Base-by-base conservation (phyloP, 2,113 vertebrate species). In the Gymnorhina tibicen region DNA sequence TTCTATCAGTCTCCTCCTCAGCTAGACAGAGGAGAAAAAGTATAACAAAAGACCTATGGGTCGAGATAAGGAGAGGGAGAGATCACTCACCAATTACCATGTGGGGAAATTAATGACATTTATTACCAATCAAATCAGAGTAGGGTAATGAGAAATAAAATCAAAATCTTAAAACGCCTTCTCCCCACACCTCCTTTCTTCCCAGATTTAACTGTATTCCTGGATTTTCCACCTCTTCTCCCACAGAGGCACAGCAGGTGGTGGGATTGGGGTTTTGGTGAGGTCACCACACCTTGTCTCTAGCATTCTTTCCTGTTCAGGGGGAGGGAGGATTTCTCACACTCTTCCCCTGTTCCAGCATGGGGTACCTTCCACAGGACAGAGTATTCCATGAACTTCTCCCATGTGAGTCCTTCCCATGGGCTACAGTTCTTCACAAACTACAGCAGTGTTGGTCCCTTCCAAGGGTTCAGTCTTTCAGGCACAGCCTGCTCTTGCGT, bases 31-130 rank as follows among this genome's bases (percentile, higher is more conserved):
- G 23, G 11, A 64, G 7, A 52, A 63, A n/a, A 85, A 30, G 8
- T 18, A 9, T 58, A 50, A 18, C 2, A 24, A 30, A 78, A 78
- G 11, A 44, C 4, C 17, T 52, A 4, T 22, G 50, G 13, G 37
- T 37, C 0, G 3, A 37, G 35, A 30, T 24, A 50, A 64, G 23
- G 5, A 37, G 6, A 52, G 50, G 33, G 44, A 52, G 32, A 66
- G 20, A 46, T 39, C 44, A 39, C 19, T 39, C 10, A 23, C 3
- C 28, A n/a, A 8, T 37, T 63, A 42, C 9, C 0, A 0, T 11
- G 37, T 20, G 13, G 7, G 16, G 19, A 91, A 37, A 64, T 56
- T 8, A 33, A 17, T 55, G 7, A 58, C 33, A 59, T 28, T 37
- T 50, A 44, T 37, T 49, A 23, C 22, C 16, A 70, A 12, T 44